phyloP scores from a whole-genome alignment of 2,113 vertebrate genomes.

The Symphodus melops region DNA sequence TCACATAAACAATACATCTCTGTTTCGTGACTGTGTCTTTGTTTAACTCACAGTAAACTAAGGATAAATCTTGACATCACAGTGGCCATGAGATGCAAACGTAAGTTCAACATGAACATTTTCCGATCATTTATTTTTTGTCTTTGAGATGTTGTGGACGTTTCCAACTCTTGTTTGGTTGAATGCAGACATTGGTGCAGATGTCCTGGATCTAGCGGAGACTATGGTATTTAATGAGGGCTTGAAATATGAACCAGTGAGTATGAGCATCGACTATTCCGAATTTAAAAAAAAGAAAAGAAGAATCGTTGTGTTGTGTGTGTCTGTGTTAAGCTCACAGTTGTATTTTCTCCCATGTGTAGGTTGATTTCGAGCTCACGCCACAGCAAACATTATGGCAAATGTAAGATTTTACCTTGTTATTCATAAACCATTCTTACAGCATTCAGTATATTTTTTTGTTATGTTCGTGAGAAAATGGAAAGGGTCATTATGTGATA shows the following conservation, averaged over 20 bases:
- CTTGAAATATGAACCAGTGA: constrained; percentile 94
- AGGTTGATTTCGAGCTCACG: constrained; percentile 95
- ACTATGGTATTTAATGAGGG: constrained; percentile 97
- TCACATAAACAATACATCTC: no score
- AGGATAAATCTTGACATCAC: constrained; percentile 98
- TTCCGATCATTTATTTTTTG: background rate
- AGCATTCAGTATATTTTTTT: no score
- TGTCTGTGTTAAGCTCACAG: background rate
- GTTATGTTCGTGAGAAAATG: no score
- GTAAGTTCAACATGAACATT: constrained; percentile 85
- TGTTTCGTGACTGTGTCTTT: constrained; percentile 2
- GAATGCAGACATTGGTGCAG: constrained; percentile 92
- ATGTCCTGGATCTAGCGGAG: constrained; percentile 96
- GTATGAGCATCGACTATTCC: constrained; percentile 56
- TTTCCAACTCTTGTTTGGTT: background rate
- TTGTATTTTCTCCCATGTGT: constrained; percentile 23
- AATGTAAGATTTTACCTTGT: constrained; percentile 85
- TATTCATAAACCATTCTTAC: background rate
- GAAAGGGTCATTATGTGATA: background rate
- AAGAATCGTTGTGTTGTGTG: no score
- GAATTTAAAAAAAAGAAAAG: no score
- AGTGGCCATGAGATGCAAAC: constrained; percentile 98
- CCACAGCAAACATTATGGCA: constrained; percentile 93
- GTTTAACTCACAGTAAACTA: constrained; percentile 88
- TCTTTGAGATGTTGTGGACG: background rate